These are phyloP conservation scores for Numida meleagris DNA, from an alignment of 2,113 vertebrate genomes.

Conservation along the genomic window DNA sequence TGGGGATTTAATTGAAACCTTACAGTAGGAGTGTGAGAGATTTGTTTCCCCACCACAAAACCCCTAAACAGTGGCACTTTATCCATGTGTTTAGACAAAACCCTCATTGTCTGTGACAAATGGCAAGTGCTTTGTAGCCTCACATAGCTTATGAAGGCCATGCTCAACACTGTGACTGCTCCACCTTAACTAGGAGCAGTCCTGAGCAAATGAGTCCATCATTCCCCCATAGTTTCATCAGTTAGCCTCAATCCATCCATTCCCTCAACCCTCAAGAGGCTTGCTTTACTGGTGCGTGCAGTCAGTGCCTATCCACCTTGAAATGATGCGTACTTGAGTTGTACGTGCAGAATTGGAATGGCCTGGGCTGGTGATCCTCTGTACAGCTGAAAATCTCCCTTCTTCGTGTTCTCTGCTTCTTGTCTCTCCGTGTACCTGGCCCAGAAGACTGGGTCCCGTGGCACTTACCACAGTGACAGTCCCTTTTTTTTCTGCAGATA, in stretches of 20 bases:
- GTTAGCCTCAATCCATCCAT: not conserved
- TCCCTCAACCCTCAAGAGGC: not conserved
- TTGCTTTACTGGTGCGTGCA: not conserved
- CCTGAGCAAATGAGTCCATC: not conserved
- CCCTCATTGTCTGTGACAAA: not conserved
- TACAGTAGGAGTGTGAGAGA: not conserved
- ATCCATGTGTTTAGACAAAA: not conserved
- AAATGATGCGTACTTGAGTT: not conserved
- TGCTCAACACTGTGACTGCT: not conserved
- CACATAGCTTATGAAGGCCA: not conserved
- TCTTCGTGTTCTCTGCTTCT: not conserved
- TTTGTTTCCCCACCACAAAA: not conserved
- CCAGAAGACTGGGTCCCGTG: not conserved
- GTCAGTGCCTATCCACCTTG: rapidly evolving
- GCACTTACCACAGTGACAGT: not conserved
- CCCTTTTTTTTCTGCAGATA: conserved; percentile 74
- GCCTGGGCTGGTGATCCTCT: not conserved
- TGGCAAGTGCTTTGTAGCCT: not conserved
- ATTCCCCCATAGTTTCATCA: not conserved
- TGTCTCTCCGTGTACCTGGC: not conserved
- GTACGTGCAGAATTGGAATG: not conserved
- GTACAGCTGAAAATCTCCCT: not conserved
- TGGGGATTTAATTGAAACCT: not conserved
- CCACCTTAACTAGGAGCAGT: not conserved
- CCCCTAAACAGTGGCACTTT: not conserved